phyloP scores from a whole-genome alignment of 2,113 vertebrate genomes.

The Scopus umbretta region DNA sequence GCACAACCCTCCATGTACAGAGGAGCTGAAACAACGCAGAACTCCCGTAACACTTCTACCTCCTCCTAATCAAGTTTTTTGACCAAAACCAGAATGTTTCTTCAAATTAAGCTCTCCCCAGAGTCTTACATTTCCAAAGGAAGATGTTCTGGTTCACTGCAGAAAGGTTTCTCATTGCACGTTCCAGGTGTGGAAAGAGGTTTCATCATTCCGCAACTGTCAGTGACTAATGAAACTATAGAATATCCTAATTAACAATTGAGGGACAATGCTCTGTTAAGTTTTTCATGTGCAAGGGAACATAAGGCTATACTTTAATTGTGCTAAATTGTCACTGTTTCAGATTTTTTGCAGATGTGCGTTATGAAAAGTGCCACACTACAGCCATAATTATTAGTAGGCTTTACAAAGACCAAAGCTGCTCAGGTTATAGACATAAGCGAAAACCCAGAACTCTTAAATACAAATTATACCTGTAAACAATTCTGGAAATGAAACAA shows the following conservation, averaged over 20 bases:
- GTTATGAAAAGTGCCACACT: not conserved
- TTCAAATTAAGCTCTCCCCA: constrained; percentile 46
- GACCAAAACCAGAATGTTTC: constrained; percentile 14
- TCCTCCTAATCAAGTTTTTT: constrained; percentile 30
- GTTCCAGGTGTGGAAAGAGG: constrained; percentile 9
- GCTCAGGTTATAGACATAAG: not conserved
- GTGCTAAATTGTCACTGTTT: not conserved
- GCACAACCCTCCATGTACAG: constrained; percentile 3
- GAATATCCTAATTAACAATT: constrained; percentile 4
- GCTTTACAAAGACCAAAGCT: not conserved
- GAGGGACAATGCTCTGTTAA: not conserved
- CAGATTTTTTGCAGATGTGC: not conserved
- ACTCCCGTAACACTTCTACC: not conserved
- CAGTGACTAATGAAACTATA: constrained; percentile 29
- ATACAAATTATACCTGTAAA: not conserved
- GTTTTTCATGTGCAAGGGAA: not conserved
- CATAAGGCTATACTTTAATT: not conserved
- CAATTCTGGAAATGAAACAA: not conserved
- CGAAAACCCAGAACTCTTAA: not conserved
- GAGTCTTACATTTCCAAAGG: constrained; percentile 16
- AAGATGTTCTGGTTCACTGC: constrained; percentile 30
- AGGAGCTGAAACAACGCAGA: constrained; percentile 37
- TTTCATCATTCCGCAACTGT: not conserved
- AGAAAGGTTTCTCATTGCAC: not conserved
- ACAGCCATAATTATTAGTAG: not conserved